Evolutionary conservation across 2,113 vertebrate species (phyloP), one percentile per base, ranked within the genome.

Genomic region (Lipotes vexillifer): DNA sequence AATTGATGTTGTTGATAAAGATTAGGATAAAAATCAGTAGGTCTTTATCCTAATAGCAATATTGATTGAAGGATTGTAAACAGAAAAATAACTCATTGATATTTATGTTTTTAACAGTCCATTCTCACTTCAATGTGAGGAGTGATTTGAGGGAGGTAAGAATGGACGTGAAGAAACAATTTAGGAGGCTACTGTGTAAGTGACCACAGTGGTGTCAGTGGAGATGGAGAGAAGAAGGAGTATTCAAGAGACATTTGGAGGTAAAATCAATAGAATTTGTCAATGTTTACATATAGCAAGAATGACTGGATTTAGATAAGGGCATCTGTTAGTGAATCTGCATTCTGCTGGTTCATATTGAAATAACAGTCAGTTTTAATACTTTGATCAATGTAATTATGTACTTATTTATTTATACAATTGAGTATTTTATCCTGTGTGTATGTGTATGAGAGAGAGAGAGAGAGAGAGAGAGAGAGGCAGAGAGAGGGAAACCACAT

Each of bases 101-200:
- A 38, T 61, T 93, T 86, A 74, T 15, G 21, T 61, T 33, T 72
- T 93, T 68, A 46, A 85, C 7, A 80, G 15, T 82, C 61, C 59
- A 44, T 41, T 89, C 57, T 78, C 55, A 46, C 9, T 57, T 93
- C 14, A 59, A 2, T 65, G 17, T 20, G 38, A 90, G 13, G 15
- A 66, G 10, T 2, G 0, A 41, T 80, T 74, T 93, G 57, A 74
- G 63, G 41, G 6, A 80, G 31, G 9, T 90, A 52, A 74, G 36
- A 68, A 72, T 61, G 18, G 20, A 81, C 12, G 14, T 55, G 13
- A 95, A 49, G 15, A 93, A 75, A 36, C 33, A 81, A 75, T 13
- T 55, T 82, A 83, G 41, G 33, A 59, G 17, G 10, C 12, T 38
- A 29, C 52, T 49, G 75, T 0, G 0, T 59, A 66, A 83, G 31